Evolutionary conservation across 2,888 invertebrate species (phyloP), one percentile per base, ranked within the genome.

Genomic region (Agrotis puta): DNA sequence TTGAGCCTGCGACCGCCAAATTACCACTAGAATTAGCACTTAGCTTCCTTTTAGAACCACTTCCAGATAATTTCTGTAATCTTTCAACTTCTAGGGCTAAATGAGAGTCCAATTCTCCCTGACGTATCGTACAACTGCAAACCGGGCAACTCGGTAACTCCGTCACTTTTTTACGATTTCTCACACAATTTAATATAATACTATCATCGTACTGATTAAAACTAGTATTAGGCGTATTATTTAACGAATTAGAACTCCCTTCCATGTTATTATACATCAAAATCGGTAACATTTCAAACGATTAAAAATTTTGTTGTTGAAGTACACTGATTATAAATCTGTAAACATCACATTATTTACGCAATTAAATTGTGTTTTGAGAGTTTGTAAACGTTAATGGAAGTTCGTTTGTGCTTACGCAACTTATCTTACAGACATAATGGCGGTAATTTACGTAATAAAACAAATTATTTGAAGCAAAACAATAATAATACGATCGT

Each of bases 141-240:
- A 98, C 98, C 0, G 99, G 99, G 92, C 99, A 99, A 91, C 97
- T 98, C n/a, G 97, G 96, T 18, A 97, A 97, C 87, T 98, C 98
- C 11, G 96, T 91, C 71, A 97, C 97, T 91, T 97, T 97, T 86
- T 96, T 97, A 72, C 97, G 96, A 87, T 94, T 97, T 81, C 97
- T 94, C 66, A 96, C 96, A 81, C 93, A 92, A 86, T 95, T 96
- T 68, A 96, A 78, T 78, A 96, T 96, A 62, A 95, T 91, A 88
- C 87, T 94, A 20, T 95, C 95, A 71, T 96, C 95, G 80, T 92
- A 96, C 57, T 90, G 88, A 58, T 89, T 90, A 73, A 87, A 92
- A 83, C 86, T 90, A n/a, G 88, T 83, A 74, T 89, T 91, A 69
- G 90, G 86, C 79, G 85, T 88, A 77, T 88, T 92, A 82, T 90